Percentiles rank a stretch among this genome's conserved stretches.
Evolutionary conservation across 2,888 invertebrate species (phyloP).

Genomic region (Heteromurus nitidus): DNA sequence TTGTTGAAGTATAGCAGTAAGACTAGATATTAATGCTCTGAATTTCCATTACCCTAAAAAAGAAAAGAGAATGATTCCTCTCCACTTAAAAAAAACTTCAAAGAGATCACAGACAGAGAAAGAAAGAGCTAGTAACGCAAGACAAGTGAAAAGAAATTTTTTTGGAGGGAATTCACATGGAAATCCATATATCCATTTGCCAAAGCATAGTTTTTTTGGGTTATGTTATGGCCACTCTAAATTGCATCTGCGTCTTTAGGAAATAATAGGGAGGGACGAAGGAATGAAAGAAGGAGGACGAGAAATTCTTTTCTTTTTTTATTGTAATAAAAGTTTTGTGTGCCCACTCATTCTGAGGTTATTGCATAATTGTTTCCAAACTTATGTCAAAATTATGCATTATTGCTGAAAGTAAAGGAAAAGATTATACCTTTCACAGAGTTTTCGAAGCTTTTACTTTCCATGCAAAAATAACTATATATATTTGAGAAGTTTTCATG

Average conservation of each 20-base stretch:
- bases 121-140: not conserved
- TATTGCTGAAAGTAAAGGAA: slow-evolving; percentile 38
- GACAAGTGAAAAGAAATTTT: slow-evolving; percentile 14
- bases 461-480: too few species aligned
- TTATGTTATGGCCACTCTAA: slow-evolving; percentile 60
- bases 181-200: slow-evolving; percentile 46
- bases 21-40: slow-evolving; percentile 55
- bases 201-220: slow-evolving; percentile 40
- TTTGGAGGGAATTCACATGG: slow-evolving; percentile 24
- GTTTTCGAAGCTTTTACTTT: too few species aligned
- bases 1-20: slow-evolving; percentile 7
- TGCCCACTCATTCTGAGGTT: slow-evolving; percentile 59
- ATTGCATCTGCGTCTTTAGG: slow-evolving; percentile 52
- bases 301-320: slow-evolving; percentile 34
- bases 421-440: too few species aligned
- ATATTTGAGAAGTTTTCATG: too few species aligned
- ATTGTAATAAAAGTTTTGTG: slow-evolving; percentile 55
- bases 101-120: slow-evolving; percentile 34
- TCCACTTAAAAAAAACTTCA: slow-evolving; percentile 34
- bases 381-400: slow-evolving; percentile 61
- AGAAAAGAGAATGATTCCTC: slow-evolving; percentile 6
- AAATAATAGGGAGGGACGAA: not conserved
- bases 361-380: slow-evolving; percentile 63
- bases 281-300: slow-evolving; percentile 21
- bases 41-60: slow-evolving; percentile 57